Evolutionary conservation across 2,797 vertebrate genomes (phyloP).

Genomic region (Chromobotia macracanthus): DNA sequence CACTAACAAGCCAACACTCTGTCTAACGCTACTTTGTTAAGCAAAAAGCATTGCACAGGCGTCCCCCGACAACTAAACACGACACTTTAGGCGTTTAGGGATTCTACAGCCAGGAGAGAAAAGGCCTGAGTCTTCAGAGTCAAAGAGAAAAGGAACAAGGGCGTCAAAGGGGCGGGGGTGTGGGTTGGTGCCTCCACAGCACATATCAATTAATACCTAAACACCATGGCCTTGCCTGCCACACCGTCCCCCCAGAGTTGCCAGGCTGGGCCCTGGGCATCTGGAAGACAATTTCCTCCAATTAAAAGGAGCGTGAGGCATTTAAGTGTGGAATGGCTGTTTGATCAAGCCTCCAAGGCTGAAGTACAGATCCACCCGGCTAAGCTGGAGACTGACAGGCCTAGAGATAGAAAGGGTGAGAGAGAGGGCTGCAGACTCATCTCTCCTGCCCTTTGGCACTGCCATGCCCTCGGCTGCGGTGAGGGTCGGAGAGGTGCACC

Average conservation of each 20-base stretch:
- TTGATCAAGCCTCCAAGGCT: constrained; percentile 66
- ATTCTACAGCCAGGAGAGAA: constrained; percentile 56
- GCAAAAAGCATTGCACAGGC: constrained; percentile 37
- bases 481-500: constrained; percentile 41
- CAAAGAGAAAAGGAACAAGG: constrained; percentile 19
- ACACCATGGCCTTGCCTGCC: constrained; percentile 57
- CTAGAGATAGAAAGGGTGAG: constrained; percentile 51
- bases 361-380: constrained; percentile 71
- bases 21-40: constrained; percentile 66
- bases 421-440: constrained; percentile 26
- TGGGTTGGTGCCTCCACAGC: constrained; percentile 64
- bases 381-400: constrained; percentile 69
- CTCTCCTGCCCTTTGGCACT: constrained; percentile 43
- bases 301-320: constrained; percentile 76
- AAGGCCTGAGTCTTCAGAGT: constrained; percentile 56
- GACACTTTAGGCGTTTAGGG: constrained; percentile 41
- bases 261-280: constrained; percentile 67
- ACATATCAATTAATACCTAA: constrained; percentile 81
- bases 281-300: constrained; percentile 78
- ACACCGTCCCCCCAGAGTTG: constrained; percentile 54
- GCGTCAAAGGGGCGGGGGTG: constrained; percentile 4
- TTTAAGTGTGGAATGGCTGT: constrained; percentile 68
- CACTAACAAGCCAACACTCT: constrained; percentile 66
- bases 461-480: constrained; percentile 38
- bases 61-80: constrained; percentile 49